These are phyloP conservation scores for Amblyopsis rosae DNA, from an alignment of 2,113 vertebrate species.

Conservation along the genomic window DNA sequence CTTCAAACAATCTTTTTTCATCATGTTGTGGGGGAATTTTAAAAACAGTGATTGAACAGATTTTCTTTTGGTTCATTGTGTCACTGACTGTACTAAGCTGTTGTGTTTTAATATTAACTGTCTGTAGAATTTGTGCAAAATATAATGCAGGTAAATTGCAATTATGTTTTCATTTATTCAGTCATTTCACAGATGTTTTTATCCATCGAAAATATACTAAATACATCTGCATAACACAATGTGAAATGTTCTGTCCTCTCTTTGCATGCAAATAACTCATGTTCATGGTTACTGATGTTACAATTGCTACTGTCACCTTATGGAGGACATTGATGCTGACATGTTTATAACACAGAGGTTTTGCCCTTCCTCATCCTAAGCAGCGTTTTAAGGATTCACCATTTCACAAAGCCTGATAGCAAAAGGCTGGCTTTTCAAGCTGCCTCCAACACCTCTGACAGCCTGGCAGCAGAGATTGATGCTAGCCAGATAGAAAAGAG, in stretches of 20 bases:
- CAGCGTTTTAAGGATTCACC: constrained; percentile 55
- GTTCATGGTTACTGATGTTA: constrained; percentile 48
- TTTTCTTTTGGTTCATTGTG: constrained; percentile 23
- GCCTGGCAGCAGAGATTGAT: constrained; percentile 78
- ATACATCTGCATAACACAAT: no score
- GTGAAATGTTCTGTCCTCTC: no score
- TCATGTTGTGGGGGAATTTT: constrained; percentile 66
- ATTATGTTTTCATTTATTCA: no score
- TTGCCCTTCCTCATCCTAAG: neutral
- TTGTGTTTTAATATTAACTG: neutral
- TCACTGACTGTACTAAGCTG: neutral
- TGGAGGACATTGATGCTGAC: constrained; percentile 50
- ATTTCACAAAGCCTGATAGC: constrained; percentile 56
- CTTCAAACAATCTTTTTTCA: constrained; percentile 76
- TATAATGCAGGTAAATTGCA: neutral
- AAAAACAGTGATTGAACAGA: constrained; percentile 62
- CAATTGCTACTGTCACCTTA: constrained; percentile 61
- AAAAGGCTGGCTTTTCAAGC: constrained; percentile 58
- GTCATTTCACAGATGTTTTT: no score
- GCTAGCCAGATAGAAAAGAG: constrained; percentile 77
- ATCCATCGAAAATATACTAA: no score
- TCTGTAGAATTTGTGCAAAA: constrained; percentile 19
- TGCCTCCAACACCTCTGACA: constrained; percentile 75
- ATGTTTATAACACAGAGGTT: constrained; percentile 16
- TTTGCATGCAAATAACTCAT: neutral